These are phyloP conservation scores for Urocolius indicus DNA, from an alignment of 2,113 vertebrate species.

Conservation along the genomic window DNA sequence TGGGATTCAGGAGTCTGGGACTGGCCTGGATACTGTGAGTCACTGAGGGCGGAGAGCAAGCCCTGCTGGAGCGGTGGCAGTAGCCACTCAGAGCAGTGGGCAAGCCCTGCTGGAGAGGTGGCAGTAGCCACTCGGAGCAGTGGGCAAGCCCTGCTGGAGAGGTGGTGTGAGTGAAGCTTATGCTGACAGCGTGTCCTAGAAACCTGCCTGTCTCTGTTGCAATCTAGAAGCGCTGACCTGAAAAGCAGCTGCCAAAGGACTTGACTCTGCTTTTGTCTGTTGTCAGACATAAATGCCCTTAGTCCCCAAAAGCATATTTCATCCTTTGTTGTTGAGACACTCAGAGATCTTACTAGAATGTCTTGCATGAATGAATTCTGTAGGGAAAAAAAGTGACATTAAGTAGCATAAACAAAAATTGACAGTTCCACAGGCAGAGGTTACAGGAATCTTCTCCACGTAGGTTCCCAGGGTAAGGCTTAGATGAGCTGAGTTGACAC, in stretches of 20 bases:
- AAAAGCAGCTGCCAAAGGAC: not conserved
- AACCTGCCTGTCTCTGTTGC: not conserved
- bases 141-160: rapidly evolving
- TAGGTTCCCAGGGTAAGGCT: not conserved
- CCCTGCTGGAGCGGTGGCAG: too few relatives aligned
- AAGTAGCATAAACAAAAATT: not conserved
- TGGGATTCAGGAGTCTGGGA: too few relatives aligned
- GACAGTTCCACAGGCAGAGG: not conserved
- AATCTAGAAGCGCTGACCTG: not conserved
- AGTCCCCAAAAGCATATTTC: not conserved
- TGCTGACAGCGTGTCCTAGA: not conserved
- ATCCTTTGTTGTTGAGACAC: not conserved
- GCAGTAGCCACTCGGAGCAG: rapidly evolving
- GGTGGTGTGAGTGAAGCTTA: rapidly evolving
- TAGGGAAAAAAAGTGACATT: not conserved
- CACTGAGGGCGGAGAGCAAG: not conserved
- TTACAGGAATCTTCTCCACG: rapidly evolving
- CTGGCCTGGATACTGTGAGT: not conserved
- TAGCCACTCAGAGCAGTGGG: too few relatives aligned
- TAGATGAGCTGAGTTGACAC: not conserved
- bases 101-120: not conserved
- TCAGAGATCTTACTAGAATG: not conserved
- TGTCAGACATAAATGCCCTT: rapidly evolving
- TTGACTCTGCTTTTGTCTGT: not conserved
- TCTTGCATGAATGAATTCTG: not conserved